Conservation (phyloP, 2,888 invertebrate species). For the Microplitis deprimator region DNA sequence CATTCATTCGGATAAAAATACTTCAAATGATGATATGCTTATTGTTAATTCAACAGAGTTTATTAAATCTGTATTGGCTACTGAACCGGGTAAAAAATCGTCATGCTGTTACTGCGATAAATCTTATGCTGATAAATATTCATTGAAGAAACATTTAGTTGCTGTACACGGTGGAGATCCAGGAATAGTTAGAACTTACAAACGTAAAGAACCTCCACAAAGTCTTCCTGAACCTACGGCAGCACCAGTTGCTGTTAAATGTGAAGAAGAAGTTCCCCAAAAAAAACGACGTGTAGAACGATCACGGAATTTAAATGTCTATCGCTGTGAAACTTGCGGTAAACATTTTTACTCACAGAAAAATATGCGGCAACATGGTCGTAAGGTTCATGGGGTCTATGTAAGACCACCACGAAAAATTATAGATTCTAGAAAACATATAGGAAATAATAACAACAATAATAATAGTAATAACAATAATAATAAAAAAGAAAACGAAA, state of each 20-base stretch:
- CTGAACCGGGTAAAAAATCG: neutral
- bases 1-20: neutral
- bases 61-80: neutral
- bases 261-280: neutral
- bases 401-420: neutral
- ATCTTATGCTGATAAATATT: slow-evolving; percentile 21
- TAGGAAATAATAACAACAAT: neutral
- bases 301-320: slow-evolving; percentile 14
- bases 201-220: neutral
- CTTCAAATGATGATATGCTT: slow-evolving; percentile 7
- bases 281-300: slow-evolving; percentile 2
- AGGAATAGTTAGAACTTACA: slow-evolving; percentile 5
- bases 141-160: slow-evolving; percentile 25
- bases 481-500: neutral
- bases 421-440: neutral
- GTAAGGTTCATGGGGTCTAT: slow-evolving; percentile 28
- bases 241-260: neutral
- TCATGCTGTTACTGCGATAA: slow-evolving; percentile 12
- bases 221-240: neutral
- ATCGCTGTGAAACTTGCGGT: slow-evolving; percentile 29
- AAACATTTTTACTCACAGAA: slow-evolving; percentile 10
- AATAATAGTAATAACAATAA: neutral
- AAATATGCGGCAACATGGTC: slow-evolving; percentile 14
- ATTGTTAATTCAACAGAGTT: slow-evolving; percentile 2
- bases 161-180: slow-evolving; percentile 11